These are phyloP conservation scores for Limnephilus rhombicus DNA, from an alignment of 2,888 invertebrate species.

Conservation along the genomic window DNA sequence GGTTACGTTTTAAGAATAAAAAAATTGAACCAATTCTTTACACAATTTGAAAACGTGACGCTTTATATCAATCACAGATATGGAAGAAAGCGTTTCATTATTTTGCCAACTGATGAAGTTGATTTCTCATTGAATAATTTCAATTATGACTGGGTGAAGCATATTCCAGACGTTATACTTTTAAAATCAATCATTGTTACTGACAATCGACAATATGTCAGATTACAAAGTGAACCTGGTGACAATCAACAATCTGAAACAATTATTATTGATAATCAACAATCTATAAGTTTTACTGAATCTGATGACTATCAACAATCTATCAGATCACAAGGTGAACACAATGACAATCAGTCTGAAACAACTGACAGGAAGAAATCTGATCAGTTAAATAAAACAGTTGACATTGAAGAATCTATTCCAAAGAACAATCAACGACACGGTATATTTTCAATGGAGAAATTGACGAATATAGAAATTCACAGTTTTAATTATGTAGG, in stretches of 20 bases:
- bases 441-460: not conserved
- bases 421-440: not conserved
- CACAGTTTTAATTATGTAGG: slow-evolving; percentile 44
- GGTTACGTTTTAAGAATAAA: slow-evolving; percentile 46
- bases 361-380: not conserved
- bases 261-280: not conserved
- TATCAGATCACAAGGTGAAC: too few relatives aligned
- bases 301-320: too few relatives aligned
- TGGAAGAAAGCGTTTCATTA: slow-evolving; percentile 48
- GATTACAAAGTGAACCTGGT: not conserved
- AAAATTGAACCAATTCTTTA: slow-evolving; percentile 32
- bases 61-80: slow-evolving; percentile 52
- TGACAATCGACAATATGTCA: not conserved
- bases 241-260: not conserved
- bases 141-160: slow-evolving; percentile 9
- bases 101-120: slow-evolving; percentile 34
- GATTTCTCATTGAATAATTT: not conserved
- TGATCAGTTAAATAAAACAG: not conserved
- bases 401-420: not conserved
- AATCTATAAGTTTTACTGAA: not conserved
- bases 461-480: slow-evolving; percentile 38
- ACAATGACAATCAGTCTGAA: not conserved
- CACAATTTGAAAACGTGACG: slow-evolving; percentile 22
- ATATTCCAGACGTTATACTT: slow-evolving; percentile 47
- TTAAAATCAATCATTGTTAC: slow-evolving; percentile 17